A percentile compares a stretch with the other conserved stretches of the same genome.
Conservation (phyloP, 2,888 invertebrate species). For the Oscheius myriophilus region DNA sequence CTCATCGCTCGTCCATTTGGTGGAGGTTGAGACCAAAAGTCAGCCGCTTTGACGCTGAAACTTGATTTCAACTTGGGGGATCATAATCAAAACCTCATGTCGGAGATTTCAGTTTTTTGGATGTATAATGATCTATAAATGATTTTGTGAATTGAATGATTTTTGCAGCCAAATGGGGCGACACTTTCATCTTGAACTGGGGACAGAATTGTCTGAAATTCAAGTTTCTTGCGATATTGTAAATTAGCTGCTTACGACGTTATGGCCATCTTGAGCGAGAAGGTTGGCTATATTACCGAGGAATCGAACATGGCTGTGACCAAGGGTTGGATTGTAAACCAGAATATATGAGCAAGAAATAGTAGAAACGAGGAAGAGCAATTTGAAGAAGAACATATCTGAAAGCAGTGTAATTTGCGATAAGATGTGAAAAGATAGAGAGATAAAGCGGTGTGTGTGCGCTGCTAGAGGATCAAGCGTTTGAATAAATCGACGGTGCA, state of each 20-base stretch:
- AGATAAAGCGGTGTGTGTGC: no score
- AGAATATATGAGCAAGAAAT: neutral
- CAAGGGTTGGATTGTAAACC: slow-evolving; percentile 7
- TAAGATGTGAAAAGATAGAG: no score
- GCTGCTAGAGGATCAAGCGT: no score
- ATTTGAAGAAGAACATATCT: no score
- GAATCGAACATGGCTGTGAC: slow-evolving; percentile 24
- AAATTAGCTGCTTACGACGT: slow-evolving; percentile 17
- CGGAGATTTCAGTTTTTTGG: neutral
- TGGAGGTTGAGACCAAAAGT: slow-evolving; percentile 4
- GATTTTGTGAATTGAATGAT: slow-evolving; percentile 1
- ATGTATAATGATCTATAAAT: slow-evolving; percentile 1
- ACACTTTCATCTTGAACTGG: slow-evolving; percentile 13
- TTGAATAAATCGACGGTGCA: no score
- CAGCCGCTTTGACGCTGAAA: slow-evolving; percentile 4
- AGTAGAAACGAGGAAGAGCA: no score
- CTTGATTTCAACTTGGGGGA: no score
- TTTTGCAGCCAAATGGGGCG: neutral
- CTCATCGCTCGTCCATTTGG: neutral
- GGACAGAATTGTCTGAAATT: slow-evolving; percentile 11
- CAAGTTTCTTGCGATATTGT: neutral
- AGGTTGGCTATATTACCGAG: slow-evolving; percentile 20
- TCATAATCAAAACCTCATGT: no score
- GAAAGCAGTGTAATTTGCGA: no score
- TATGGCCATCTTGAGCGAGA: slow-evolving; percentile 11